Evolutionary conservation across 1,140 invertebrate species (phyloP).

Genomic region (Leptinotarsa lineolata): DNA sequence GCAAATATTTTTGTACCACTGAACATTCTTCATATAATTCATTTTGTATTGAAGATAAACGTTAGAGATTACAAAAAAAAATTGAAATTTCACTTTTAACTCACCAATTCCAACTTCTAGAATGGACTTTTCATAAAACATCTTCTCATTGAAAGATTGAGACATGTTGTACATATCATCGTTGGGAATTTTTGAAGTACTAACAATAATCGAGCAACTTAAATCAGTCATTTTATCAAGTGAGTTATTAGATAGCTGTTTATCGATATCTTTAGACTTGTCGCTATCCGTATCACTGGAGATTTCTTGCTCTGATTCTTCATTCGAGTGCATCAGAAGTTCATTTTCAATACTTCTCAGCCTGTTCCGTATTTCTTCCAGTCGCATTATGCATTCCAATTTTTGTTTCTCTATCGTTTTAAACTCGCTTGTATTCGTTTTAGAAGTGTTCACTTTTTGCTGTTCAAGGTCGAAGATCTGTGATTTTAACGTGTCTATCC

Average conservation of each 20-base stretch:
- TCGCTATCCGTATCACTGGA: conserved; percentile 53
- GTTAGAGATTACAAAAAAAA: neutral
- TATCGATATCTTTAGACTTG: conserved; percentile 46
- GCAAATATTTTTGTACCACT: conserved; percentile 13
- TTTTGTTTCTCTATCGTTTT: conserved; percentile 50
- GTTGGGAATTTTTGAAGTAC: conserved; percentile 38
- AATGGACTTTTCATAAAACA: conserved; percentile 52
- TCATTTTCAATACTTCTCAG: conserved; percentile 48
- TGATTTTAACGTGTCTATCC: conserved; percentile 66
- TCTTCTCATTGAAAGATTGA: conserved; percentile 54
- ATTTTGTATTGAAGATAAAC: too few relatives aligned
- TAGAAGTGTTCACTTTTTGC: conserved; percentile 41
- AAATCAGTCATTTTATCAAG: conserved; percentile 44
- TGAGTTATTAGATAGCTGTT: conserved; percentile 33
- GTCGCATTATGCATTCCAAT: conserved; percentile 46
- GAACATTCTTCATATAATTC: too few relatives aligned
- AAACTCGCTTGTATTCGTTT: conserved; percentile 48
- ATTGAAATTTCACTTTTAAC: conserved; percentile 7
- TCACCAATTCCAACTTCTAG: conserved; percentile 49
- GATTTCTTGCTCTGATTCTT: conserved; percentile 53
- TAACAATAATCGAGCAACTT: conserved; percentile 51
- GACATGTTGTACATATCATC: conserved; percentile 52
- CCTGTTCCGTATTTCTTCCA: conserved; percentile 47
- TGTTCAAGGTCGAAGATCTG: conserved; percentile 66
- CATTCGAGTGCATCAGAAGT: conserved; percentile 41